phyloP scores from a whole-genome alignment of 2,797 vertebrate species.

The Taeniopygia guttata region DNA sequence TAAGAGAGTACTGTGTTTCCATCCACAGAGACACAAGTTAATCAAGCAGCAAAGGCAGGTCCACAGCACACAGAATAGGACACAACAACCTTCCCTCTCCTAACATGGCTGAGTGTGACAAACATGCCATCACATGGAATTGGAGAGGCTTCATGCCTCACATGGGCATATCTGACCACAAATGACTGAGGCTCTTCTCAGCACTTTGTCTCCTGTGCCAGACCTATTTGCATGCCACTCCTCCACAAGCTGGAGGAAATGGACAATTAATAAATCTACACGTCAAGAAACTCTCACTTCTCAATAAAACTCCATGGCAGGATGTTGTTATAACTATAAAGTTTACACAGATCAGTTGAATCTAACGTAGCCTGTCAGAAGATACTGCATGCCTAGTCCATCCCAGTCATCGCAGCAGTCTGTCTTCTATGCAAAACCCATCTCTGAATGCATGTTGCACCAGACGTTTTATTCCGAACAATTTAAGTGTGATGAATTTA shows the following conservation, averaged over 20 bases:
- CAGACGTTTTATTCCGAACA: background rate
- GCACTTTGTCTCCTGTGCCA: background rate
- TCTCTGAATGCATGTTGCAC: background rate
- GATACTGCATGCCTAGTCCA: background rate
- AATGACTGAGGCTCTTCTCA: background rate
- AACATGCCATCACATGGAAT: fast-evolving
- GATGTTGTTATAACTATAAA: background rate
- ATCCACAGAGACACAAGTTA: background rate
- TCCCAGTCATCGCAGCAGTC: background rate
- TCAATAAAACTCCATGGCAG: background rate
- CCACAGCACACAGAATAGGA: background rate
- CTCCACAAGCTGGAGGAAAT: background rate
- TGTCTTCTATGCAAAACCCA: background rate
- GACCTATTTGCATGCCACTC: background rate
- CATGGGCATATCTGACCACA: background rate
- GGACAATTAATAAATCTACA: background rate
- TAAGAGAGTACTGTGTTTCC: background rate
- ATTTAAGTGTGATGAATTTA: background rate
- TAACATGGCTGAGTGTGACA: fast-evolving
- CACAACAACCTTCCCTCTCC: background rate
- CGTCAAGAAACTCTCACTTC: background rate
- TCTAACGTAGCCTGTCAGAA: background rate
- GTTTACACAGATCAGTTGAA: background rate
- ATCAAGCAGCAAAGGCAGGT: background rate
- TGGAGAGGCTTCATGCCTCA: background rate